Base-by-base conservation (phyloP, 2,888 invertebrate species). In the Phoronis australis region DNA sequence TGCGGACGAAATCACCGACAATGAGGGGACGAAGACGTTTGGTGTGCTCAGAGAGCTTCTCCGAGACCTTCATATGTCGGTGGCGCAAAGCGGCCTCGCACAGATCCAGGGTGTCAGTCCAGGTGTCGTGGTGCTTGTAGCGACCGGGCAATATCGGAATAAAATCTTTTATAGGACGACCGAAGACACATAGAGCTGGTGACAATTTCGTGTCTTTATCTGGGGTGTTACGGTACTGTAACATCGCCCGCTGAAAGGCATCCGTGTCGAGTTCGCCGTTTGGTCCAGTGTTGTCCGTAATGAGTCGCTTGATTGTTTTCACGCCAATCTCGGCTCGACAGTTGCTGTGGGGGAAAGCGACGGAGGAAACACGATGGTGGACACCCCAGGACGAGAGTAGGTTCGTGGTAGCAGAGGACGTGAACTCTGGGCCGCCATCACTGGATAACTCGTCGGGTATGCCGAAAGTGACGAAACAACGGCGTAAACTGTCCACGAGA, bases 271-370 rank as follows among this genome's bases (percentile, higher is more conserved):
- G 51, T 4, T 51, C 52, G 9, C 65, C 62, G 41, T 53, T 41
- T 3, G 47, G n/a, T n/a, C n/a, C n/a, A n/a, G n/a, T n/a, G n/a
- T n/a, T n/a, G n/a, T n/a, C n/a, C n/a, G n/a, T n/a, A 15, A 65
- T 53, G 9, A 62, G 47, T 15, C 63, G 54, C 39, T 64, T 60
- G 3, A 65, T 47, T 6, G 64, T 62, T 42, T 66, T 62, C 1
- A 64, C 59, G 0, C 59, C 57, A 26, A 65, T 41, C 38, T 59
- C n/a, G n/a, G n/a, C n/a, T n/a, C n/a, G n/a, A n/a, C n/a, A n/a
- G n/a, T n/a, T n/a, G n/a, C n/a, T n/a, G n/a, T n/a, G n/a, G n/a
- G n/a, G n/a, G n/a, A n/a, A n/a, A n/a, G n/a, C n/a, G n/a, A n/a
- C n/a, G n/a, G n/a, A n/a, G n/a, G n/a, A n/a, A n/a, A n/a, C n/a